A percentile compares a stretch with the other conserved stretches of the same genome.
These are phyloP conservation scores for Scaptomyza pallida DNA, from an alignment of 1,140 invertebrate species.

Conservation along the genomic window DNA sequence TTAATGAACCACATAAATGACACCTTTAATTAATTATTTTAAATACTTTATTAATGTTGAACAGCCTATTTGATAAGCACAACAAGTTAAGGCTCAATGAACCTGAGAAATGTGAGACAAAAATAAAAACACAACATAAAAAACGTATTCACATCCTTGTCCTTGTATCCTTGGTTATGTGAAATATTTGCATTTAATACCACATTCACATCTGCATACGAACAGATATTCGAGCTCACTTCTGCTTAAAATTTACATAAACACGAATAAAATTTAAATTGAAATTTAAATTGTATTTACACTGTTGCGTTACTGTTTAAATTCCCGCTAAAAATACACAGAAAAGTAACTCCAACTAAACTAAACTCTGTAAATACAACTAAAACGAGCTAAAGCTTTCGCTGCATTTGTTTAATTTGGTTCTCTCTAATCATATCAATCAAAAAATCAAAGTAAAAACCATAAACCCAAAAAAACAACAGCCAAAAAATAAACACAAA, in stretches of 20 bases:
- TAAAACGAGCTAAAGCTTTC: constrained; percentile 34
- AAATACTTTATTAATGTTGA: too few relatives aligned
- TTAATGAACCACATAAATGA: neutral
- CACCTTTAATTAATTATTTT: too few relatives aligned
- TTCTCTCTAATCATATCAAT: constrained; percentile 67
- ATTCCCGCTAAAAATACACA: neutral
- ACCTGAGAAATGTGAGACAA: neutral
- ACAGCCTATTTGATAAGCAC: too few relatives aligned
- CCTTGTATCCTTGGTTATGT: constrained; percentile 10
- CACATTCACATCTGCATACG: constrained; percentile 11
- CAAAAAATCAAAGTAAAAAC: constrained; percentile 41
- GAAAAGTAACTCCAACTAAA: constrained; percentile 16
- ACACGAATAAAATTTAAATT: neutral
- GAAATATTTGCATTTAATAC: constrained; percentile 22
- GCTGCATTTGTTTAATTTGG: constrained; percentile 51
- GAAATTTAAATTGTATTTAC: constrained; percentile 2
- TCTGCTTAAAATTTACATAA: constrained; percentile 6
- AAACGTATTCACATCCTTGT: too few relatives aligned
- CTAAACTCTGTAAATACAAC: constrained; percentile 28
- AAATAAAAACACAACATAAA: neutral
- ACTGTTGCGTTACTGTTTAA: neutral
- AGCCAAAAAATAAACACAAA: constrained; percentile 20
- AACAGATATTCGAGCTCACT: neutral
- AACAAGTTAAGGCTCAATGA: neutral
- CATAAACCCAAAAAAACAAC: constrained; percentile 26